phyloP scores from a whole-genome alignment of 2,888 invertebrate genomes.

The Mythimna ferrago region DNA sequence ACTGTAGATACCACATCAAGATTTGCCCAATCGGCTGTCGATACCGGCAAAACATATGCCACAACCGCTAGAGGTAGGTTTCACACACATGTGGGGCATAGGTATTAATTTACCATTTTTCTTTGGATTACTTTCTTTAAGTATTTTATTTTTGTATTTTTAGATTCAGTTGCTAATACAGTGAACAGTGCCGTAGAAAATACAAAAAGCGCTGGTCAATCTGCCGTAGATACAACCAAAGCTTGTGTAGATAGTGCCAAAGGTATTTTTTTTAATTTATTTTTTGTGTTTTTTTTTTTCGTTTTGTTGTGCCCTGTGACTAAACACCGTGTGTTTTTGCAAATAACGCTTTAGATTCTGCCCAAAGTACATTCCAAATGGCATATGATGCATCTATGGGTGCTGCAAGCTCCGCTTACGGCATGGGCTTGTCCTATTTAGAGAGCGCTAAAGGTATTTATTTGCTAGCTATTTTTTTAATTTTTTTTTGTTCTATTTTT shows the following conservation, averaged over 20 bases:
- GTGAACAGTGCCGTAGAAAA: constrained; percentile 74
- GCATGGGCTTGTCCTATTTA: constrained; percentile 78
- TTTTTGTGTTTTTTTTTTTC: constrained; percentile 29
- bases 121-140: constrained; percentile 35
- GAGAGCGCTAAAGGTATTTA: constrained; percentile 76
- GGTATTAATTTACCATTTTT: not conserved
- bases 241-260: constrained; percentile 78
- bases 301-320: constrained; percentile 59
- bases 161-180: constrained; percentile 77
- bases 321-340: constrained; percentile 64
- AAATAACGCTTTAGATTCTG: constrained; percentile 77
- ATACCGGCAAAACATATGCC: constrained; percentile 76
- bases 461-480: constrained; percentile 19
- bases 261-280: constrained; percentile 73
- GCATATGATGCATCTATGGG: constrained; percentile 74
- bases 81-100: not conserved
- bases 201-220: constrained; percentile 76
- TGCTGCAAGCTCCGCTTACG: constrained; percentile 78
- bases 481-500: not conserved
- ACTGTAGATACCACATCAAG: constrained; percentile 78
- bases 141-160: constrained; percentile 52
- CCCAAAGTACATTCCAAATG: constrained; percentile 77
- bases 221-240: constrained; percentile 78
- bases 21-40: constrained; percentile 74
- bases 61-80: constrained; percentile 73